Evolutionary conservation across 1,140 invertebrate species (phyloP).

Genomic region (Periplaneta americana): DNA sequence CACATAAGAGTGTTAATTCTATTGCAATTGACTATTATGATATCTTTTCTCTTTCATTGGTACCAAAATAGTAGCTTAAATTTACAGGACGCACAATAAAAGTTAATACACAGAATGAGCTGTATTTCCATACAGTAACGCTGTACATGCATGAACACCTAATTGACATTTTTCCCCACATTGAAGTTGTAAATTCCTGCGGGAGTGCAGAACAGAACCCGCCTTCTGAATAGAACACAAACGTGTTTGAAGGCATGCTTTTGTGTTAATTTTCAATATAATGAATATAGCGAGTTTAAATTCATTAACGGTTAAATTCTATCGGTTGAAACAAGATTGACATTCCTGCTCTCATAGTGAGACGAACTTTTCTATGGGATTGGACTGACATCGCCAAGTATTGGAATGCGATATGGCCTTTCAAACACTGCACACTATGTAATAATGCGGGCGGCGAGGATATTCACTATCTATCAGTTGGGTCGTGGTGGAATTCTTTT

Average conservation of each 20-base stretch:
- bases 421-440: neutral
- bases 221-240: neutral
- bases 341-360: neutral
- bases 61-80: no score
- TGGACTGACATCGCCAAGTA: neutral
- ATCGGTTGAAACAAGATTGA: no score
- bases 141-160: no score
- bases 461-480: no score
- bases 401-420: neutral
- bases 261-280: neutral
- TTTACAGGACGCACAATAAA: no score
- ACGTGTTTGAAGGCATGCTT: neutral
- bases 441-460: neutral
- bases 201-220: neutral
- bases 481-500: no score
- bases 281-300: neutral
- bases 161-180: neutral
- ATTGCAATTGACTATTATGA: no score
- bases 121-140: no score
- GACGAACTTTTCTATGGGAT: neutral
- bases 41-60: no score
- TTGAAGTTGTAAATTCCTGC: neutral
- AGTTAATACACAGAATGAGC: no score
- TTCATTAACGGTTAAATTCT: neutral
- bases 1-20: no score